A percentile compares a stretch with the other conserved stretches of the same genome.
Conservation (phyloP, 30 jellyfish, hydroid and myxozoan genomes). For the Aurelia coerulea region DNA sequence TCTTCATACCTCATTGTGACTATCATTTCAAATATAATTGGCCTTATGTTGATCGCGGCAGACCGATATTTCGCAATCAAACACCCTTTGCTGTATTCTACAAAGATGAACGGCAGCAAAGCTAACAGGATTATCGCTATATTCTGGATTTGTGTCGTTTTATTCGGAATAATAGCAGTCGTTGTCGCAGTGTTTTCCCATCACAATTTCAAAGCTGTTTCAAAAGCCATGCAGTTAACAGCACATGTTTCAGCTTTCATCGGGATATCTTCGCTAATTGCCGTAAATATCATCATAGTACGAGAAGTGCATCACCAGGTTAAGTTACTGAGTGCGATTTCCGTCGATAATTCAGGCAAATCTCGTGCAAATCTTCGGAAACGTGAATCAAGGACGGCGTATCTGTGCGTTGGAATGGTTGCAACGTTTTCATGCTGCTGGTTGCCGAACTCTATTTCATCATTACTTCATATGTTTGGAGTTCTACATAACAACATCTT, state of each 20-base stretch:
- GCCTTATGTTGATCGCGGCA: constrained; percentile 39
- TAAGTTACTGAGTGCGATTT: not conserved
- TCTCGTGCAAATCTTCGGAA: constrained; percentile 10
- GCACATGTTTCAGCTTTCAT: constrained; percentile 11
- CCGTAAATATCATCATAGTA: constrained; percentile 20
- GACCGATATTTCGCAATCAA: constrained; percentile 63
- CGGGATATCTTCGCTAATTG: not conserved
- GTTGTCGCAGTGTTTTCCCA: constrained; percentile 13
- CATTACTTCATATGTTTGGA: not conserved
- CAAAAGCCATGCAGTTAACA: not conserved
- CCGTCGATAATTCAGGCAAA: constrained; percentile 11
- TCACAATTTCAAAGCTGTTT: not conserved
- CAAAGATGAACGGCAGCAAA: constrained; percentile 3
- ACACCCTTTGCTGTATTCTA: constrained; percentile 35
- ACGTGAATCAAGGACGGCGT: constrained; percentile 58
- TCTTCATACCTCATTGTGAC: constrained; percentile 18
- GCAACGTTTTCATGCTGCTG: constrained; percentile 41
- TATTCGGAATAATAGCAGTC: constrained; percentile 14
- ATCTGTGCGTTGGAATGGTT: constrained; percentile 54
- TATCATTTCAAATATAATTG: constrained; percentile 14
- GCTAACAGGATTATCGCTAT: constrained; percentile 1
- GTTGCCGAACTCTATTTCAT: constrained; percentile 47
- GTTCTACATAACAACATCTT: not conserved
- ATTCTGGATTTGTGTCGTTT: constrained; percentile 28
- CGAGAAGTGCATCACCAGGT: constrained; percentile 59